Conservation (phyloP, 2,888 invertebrate genomes). For the Aplocera efformata region DNA sequence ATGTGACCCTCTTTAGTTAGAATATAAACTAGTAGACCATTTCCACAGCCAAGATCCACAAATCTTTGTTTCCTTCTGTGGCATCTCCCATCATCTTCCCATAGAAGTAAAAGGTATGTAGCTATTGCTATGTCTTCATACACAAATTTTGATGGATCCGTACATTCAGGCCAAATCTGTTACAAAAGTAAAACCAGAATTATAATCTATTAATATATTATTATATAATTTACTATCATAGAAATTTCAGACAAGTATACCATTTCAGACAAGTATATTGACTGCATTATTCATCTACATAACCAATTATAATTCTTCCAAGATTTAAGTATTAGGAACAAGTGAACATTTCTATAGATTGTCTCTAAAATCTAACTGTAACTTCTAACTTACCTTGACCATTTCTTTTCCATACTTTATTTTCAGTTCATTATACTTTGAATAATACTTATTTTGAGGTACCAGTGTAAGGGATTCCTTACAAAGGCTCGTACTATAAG, state of each 20-base stretch:
- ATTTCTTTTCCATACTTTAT: conserved; percentile 87
- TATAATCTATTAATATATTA: neutral
- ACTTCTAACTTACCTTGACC: conserved; percentile 82
- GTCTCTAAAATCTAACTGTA: too few relatives aligned
- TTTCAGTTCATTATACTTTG: conserved; percentile 87
- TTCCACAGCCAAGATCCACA: conserved; percentile 98
- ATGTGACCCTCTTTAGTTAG: conserved; percentile 90
- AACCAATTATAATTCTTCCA: too few relatives aligned
- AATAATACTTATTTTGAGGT: conserved; percentile 84
- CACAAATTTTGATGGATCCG: conserved; percentile 96
- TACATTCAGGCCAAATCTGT: conserved; percentile 94
- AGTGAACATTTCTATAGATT: too few relatives aligned
- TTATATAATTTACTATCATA: too few relatives aligned
- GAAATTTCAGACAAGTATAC: too few relatives aligned
- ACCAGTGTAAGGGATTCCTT: conserved; percentile 84
- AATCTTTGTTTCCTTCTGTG: conserved; percentile 82
- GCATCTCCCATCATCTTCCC: conserved; percentile 81
- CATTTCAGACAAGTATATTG: too few relatives aligned
- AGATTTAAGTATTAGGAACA: too few relatives aligned
- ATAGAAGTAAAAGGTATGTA: conserved; percentile 89
- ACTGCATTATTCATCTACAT: too few relatives aligned
- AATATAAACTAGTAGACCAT: conserved; percentile 95
- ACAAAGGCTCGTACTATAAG: conserved; percentile 35
- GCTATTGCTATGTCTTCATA: conserved; percentile 98
- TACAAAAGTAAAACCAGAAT: conserved; percentile 18